These are phyloP conservation scores for Burhinus bistriatus DNA, from an alignment of 2,113 vertebrate genomes.

Conservation along the genomic window DNA sequence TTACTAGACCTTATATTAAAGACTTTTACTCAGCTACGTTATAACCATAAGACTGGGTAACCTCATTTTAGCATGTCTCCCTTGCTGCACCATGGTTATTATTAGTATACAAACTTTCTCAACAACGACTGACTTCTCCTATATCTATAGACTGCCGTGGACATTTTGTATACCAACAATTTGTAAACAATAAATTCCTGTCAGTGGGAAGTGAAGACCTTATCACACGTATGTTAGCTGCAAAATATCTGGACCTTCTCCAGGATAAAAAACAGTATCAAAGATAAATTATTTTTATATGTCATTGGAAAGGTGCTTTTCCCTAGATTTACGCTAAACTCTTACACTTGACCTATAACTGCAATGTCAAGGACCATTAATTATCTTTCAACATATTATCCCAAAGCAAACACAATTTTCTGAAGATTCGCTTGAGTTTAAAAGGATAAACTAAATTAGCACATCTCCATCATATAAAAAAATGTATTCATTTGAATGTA, in stretches of 20 bases:
- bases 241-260: neutral
- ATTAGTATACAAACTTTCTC: neutral
- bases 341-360: constrained; percentile 15
- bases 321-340: neutral
- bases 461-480: neutral
- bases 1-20: neutral
- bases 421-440: neutral
- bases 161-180: neutral
- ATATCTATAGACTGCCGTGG: accelerated
- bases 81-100: neutral
- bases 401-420: constrained; percentile 16
- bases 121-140: neutral
- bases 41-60: neutral
- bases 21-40: neutral
- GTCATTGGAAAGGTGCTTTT: neutral
- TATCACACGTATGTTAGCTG: neutral
- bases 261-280: neutral
- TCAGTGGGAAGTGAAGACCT: neutral
- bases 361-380: constrained; percentile 1
- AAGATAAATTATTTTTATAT: neutral
- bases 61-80: neutral
- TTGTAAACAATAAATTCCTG: neutral
- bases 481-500: neutral
- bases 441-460: neutral
- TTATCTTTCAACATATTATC: neutral